Conservation (phyloP, 2,113 vertebrate species). For the Anas platyrhynchos region DNA sequence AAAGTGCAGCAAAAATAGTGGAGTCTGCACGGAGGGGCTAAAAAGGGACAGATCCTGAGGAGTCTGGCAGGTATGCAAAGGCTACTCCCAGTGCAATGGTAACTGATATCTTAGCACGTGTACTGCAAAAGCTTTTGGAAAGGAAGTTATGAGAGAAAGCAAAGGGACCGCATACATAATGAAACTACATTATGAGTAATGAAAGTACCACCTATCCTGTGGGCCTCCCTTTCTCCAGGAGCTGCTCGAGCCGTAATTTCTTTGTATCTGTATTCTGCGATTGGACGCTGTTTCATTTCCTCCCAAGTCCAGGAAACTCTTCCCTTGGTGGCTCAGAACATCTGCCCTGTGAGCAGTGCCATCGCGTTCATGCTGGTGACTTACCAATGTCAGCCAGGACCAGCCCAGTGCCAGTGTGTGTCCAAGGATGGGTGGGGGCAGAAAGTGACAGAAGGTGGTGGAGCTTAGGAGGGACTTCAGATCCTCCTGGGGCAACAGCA, state of each 20-base stretch:
- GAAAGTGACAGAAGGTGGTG: background rate
- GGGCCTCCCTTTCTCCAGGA: conserved; percentile 61
- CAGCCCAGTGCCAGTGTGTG: background rate
- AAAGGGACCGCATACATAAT: conserved; percentile 42
- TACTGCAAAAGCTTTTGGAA: conserved; percentile 6
- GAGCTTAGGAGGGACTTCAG: background rate
- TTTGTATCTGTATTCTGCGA: background rate
- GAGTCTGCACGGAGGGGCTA: background rate
- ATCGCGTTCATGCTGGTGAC: rapidly evolving
- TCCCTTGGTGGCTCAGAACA: background rate
- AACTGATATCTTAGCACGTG: background rate
- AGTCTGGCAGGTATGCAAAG: background rate
- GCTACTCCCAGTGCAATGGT: background rate
- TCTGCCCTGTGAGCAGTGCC: background rate
- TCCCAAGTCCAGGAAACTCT: background rate
- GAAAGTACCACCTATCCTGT: conserved; percentile 61
- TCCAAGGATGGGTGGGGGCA: background rate
- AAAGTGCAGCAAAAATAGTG: background rate
- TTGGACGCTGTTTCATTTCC: background rate
- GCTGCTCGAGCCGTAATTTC: conserved; percentile 4
- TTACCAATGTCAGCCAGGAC: background rate
- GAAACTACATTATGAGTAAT: conserved; percentile 74
- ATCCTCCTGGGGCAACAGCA: background rate
- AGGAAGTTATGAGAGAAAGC: conserved; percentile 69
- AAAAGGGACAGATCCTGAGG: background rate